A percentile compares a stretch with the other conserved stretches of the same genome.
Conservation (phyloP, 1,140 invertebrate genomes). For the Varroa destructor region DNA sequence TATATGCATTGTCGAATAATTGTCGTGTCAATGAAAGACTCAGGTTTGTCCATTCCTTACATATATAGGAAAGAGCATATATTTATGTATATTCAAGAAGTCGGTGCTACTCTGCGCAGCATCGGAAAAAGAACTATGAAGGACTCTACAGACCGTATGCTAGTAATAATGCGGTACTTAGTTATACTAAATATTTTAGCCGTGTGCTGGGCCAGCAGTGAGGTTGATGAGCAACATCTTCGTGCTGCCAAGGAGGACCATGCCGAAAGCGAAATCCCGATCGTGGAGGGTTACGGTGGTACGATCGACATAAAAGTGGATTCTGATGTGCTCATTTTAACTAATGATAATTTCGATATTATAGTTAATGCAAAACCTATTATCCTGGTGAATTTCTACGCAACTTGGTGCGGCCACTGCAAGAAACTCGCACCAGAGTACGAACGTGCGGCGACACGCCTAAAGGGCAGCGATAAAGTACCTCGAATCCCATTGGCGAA, state of each 20-base stretch:
- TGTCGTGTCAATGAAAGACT: too few species aligned
- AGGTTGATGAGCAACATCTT: too few species aligned
- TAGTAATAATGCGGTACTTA: too few species aligned
- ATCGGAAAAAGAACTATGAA: too few species aligned
- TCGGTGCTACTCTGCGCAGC: too few species aligned
- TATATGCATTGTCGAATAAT: too few species aligned
- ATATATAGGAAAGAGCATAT: too few species aligned
- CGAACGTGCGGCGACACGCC: constrained; percentile 43
- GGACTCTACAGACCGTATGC: too few species aligned
- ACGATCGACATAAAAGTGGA: constrained; percentile 38
- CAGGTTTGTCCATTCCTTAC: too few species aligned
- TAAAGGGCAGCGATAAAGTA: constrained; percentile 37
- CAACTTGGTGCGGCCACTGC: constrained; percentile 44
- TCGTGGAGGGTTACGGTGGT: constrained; percentile 33
- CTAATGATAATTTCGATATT: constrained; percentile 43
- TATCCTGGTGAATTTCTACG: constrained; percentile 46
- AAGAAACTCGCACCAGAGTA: constrained; percentile 44
- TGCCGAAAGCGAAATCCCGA: constrained; percentile 30
- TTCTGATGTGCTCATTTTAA: constrained; percentile 43
- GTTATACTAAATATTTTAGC: too few species aligned
- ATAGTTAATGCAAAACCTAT: constrained; percentile 39
- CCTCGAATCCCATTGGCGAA: constrained; percentile 43
- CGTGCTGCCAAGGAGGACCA: not conserved
- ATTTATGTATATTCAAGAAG: too few species aligned
- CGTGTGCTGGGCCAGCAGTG: too few species aligned